Percentiles rank a stretch among this genome's conserved stretches.
These are phyloP conservation scores for Acrobasis consociella DNA, from an alignment of 2,888 invertebrate species.

Conservation along the genomic window DNA sequence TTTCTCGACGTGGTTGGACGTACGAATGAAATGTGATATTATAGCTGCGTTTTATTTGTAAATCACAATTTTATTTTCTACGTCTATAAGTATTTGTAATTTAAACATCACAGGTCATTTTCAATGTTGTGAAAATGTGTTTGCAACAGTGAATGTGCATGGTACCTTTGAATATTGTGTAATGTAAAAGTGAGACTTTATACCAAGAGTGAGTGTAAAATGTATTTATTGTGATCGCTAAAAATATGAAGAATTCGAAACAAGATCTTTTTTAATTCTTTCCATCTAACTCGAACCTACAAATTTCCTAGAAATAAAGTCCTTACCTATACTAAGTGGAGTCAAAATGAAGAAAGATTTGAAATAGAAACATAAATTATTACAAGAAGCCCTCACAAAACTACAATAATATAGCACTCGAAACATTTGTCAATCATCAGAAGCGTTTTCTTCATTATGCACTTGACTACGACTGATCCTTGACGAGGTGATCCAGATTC, in stretches of 20 bases:
- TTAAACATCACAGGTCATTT: conserved; percentile 44
- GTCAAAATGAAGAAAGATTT: conserved; percentile 34
- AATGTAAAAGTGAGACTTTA: conserved; percentile 42
- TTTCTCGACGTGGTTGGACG: conserved; percentile 37
- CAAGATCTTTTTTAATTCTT: conserved; percentile 9
- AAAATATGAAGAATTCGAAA: conserved; percentile 49
- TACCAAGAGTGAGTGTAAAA: conserved; percentile 38
- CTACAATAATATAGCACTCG: background rate
- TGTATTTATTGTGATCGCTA: conserved; percentile 66
- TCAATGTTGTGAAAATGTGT: conserved; percentile 73
- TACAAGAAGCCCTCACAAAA: conserved; percentile 13
- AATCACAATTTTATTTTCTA: conserved; percentile 44
- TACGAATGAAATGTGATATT: conserved; percentile 44
- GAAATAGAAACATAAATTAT: conserved; percentile 30
- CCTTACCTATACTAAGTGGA: background rate
- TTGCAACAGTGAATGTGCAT: conserved; percentile 71
- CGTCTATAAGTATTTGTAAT: conserved; percentile 40
- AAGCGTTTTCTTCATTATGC: background rate
- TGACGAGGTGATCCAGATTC: conserved; percentile 73
- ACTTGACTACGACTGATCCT: conserved; percentile 50
- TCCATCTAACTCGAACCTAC: background rate
- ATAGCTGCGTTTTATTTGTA: conserved; percentile 32
- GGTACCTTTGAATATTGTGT: conserved; percentile 28
- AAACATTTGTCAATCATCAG: background rate
- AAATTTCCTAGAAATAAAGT: too few species aligned